Evolutionary conservation across 2,113 vertebrate species (phyloP).

Genomic region (Tachycineta bicolor): DNA sequence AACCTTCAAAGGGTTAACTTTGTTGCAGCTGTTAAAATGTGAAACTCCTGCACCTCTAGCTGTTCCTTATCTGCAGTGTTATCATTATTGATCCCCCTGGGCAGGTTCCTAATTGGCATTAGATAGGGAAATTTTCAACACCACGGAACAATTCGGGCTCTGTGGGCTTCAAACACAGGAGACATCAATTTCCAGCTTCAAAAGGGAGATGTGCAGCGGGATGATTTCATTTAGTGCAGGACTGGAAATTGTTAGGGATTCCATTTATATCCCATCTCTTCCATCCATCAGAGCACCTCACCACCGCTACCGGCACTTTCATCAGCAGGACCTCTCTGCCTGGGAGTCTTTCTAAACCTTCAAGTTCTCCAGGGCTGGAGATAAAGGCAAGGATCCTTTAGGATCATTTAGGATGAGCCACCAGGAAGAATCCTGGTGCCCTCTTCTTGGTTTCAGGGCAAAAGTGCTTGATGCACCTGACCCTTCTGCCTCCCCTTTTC

Average conservation of each 20-base stretch:
- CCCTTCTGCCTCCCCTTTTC: not conserved
- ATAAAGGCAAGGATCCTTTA: not conserved
- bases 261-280: not conserved
- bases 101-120: conserved; percentile 52
- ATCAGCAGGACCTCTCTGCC: not conserved
- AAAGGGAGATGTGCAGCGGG: not conserved
- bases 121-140: conserved; percentile 38
- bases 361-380: not conserved
- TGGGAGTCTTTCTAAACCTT: not conserved
- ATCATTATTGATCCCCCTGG: conserved; percentile 15
- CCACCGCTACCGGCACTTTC: not conserved
- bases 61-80: not conserved
- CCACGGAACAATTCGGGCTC: not conserved
- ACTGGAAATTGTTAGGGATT: conserved; percentile 10
- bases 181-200: not conserved
- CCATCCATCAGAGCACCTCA: conserved; percentile 3
- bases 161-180: not conserved
- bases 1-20: conserved; percentile 41
- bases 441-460: not conserved
- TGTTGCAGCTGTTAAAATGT: not conserved
- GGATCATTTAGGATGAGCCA: not conserved
- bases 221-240: not conserved
- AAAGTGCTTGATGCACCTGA: not conserved
- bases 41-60: not conserved
- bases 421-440: not conserved